A percentile compares a stretch with the other conserved stretches of the same genome.
These are phyloP conservation scores for Zonitis immaculata DNA, from an alignment of 2,888 invertebrate genomes.

Conservation along the genomic window DNA sequence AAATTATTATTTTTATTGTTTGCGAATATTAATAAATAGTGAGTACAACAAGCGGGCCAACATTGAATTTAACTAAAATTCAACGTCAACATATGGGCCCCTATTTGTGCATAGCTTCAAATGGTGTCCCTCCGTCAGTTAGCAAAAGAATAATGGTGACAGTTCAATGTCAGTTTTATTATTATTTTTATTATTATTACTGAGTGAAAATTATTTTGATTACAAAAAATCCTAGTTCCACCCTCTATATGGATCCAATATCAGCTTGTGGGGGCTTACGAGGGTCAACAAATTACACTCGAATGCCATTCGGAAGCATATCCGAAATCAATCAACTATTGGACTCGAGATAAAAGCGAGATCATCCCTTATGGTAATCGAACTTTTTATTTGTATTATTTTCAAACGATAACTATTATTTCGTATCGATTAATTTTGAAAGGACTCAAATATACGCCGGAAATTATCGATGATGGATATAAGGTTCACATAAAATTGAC, in stretches of 20 bases:
- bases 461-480: constrained; percentile 64
- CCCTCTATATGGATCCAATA: constrained; percentile 81
- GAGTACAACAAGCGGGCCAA: constrained; percentile 61
- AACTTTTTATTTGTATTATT: not conserved
- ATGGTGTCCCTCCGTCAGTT: constrained; percentile 81
- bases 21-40: constrained; percentile 50
- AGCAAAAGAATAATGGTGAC: constrained; percentile 84
- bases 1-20: no score
- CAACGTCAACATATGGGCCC: constrained; percentile 76
- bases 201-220: no score
- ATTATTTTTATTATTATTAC: constrained; percentile 27
- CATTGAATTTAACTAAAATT: constrained; percentile 64
- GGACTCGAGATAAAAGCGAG: constrained; percentile 71
- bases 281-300: constrained; percentile 68
- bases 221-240: constrained; percentile 60
- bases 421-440: constrained; percentile 9
- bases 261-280: constrained; percentile 74
- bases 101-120: constrained; percentile 76
- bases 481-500: constrained; percentile 67
- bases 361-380: constrained; percentile 66
- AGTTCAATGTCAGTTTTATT: constrained; percentile 63
- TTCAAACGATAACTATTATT: no score
- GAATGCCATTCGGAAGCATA: constrained; percentile 82
- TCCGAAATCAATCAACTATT: constrained; percentile 83
- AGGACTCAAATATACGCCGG: constrained; percentile 65